Conservation (phyloP, 2,888 invertebrate genomes). For the Agrochola lota region DNA sequence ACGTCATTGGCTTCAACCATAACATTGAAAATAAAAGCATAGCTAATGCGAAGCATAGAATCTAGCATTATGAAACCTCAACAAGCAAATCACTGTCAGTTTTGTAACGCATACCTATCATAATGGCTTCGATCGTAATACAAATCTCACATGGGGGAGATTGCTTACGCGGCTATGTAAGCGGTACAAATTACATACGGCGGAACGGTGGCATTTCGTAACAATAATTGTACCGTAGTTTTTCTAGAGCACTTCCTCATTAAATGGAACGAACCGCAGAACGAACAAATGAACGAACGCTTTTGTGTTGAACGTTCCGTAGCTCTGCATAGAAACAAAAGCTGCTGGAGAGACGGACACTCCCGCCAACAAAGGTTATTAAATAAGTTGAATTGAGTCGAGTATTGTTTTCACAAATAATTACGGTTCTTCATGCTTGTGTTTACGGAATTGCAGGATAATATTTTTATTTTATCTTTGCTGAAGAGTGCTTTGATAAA, state of each 20-base stretch:
- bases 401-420: constrained; percentile 58
- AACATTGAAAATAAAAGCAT: constrained; percentile 39
- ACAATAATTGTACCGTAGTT: constrained; percentile 82
- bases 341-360: constrained; percentile 58
- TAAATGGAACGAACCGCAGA: constrained; percentile 78
- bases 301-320: constrained; percentile 75
- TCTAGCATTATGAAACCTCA: constrained; percentile 6
- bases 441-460: constrained; percentile 37
- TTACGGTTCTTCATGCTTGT: constrained; percentile 48
- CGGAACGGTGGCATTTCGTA: constrained; percentile 78
- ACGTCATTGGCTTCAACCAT: constrained; percentile 22
- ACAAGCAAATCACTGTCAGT: constrained; percentile 32
- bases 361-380: constrained; percentile 59
- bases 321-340: constrained; percentile 75
- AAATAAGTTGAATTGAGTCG: constrained; percentile 55
- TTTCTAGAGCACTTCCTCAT: constrained; percentile 90
- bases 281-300: constrained; percentile 59
- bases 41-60: constrained; percentile 1
- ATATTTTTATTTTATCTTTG: constrained; percentile 20
- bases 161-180: constrained; percentile 70
- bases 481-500: constrained; percentile 21
- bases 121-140: constrained; percentile 59
- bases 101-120: constrained; percentile 8
- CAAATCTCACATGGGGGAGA: constrained; percentile 64
- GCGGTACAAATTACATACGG: constrained; percentile 74